Evolutionary conservation across 2,113 vertebrate genomes (phyloP).

Genomic region (Crypturellus undulatus): DNA sequence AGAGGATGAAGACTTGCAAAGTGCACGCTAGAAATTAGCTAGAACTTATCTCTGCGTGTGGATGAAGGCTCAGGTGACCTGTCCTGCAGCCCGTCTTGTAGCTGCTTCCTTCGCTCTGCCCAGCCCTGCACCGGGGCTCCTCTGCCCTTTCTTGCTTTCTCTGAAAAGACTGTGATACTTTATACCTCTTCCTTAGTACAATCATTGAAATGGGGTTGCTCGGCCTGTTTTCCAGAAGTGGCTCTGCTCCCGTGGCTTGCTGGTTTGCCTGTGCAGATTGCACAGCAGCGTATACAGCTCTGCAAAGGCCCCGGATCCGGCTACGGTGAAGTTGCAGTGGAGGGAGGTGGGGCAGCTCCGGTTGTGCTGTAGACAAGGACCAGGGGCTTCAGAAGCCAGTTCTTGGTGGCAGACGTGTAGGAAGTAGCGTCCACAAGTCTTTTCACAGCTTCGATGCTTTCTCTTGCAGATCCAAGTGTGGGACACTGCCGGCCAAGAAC

Average conservation of each 20-base stretch:
- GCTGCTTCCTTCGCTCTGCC: not conserved
- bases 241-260: not conserved
- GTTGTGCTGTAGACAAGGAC: not conserved
- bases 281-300: not conserved
- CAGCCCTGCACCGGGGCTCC: not conserved
- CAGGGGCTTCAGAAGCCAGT: not conserved
- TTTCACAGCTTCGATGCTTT: not conserved
- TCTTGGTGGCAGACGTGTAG: not conserved
- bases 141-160: not conserved
- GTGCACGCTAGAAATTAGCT: not conserved
- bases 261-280: not conserved
- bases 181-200: accelerated
- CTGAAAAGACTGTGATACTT: not conserved
- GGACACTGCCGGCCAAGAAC: slow-evolving; percentile 97
- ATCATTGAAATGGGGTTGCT: not conserved
- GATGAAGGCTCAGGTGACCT: not conserved
- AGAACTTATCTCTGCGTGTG: accelerated
- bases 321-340: not conserved
- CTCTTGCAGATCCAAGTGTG: slow-evolving; percentile 93
- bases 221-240: not conserved
- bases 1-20: not conserved
- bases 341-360: not conserved
- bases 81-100: not conserved
- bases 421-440: accelerated
- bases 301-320: not conserved